Conservation (phyloP, 2,797 vertebrate species). For the Choloepus didactylus region DNA sequence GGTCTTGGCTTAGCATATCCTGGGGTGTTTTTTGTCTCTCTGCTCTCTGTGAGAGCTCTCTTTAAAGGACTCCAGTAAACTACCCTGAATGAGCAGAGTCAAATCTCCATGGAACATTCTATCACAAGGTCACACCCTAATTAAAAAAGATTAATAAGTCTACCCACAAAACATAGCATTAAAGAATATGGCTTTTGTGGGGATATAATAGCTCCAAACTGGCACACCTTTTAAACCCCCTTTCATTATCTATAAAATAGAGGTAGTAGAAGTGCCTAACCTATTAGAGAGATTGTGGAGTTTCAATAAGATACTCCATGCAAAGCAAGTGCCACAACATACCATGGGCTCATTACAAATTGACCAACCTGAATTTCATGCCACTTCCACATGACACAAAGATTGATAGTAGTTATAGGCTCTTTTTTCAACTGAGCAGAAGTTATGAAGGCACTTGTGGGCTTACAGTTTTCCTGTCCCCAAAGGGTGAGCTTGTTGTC, state of each 20-base stretch:
- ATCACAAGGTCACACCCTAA: too few species aligned
- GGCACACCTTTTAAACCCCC: neutral
- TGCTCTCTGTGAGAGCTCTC: too few species aligned
- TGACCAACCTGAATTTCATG: neutral
- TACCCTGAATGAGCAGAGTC: too few species aligned
- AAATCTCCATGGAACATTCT: too few species aligned
- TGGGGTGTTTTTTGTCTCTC: too few species aligned
- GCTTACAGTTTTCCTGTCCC: neutral
- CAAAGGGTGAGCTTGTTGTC: neutral
- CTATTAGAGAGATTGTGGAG: neutral
- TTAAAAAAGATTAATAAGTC: too few species aligned
- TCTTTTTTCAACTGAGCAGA: neutral
- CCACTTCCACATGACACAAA: neutral
- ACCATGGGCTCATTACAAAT: neutral
- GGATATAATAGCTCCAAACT: too few species aligned
- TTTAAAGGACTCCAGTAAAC: too few species aligned
- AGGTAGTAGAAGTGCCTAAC: neutral
- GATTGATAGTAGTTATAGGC: neutral
- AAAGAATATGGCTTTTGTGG: too few species aligned
- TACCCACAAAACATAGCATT: too few species aligned
- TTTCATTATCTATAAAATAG: neutral
- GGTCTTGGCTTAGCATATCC: too few species aligned
- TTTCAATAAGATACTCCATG: neutral
- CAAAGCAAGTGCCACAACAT: neutral
- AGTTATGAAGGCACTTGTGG: neutral